A percentile compares a stretch with the other conserved stretches of the same genome.
Evolutionary conservation across 2,113 vertebrate species (phyloP).

Genomic region (Eclectus roratus): DNA sequence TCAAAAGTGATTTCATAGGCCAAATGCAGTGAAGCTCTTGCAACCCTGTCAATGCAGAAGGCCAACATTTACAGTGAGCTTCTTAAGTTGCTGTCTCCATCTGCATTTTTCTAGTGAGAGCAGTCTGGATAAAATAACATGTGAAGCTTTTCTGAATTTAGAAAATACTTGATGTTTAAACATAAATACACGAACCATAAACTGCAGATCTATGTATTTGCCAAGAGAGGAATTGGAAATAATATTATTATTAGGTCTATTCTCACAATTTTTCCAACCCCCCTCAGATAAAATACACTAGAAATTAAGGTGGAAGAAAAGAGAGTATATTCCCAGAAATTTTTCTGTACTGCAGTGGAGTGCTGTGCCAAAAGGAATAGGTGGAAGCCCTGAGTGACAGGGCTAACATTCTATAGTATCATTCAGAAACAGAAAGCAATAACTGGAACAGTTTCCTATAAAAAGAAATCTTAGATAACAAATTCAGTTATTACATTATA

Average conservation of each 20-base stretch:
- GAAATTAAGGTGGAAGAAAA: background rate
- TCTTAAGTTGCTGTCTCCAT: background rate
- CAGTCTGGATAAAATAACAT: background rate
- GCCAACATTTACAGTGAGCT: background rate
- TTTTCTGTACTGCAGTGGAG: background rate
- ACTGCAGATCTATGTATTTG: background rate
- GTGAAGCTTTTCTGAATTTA: background rate
- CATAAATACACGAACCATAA: background rate
- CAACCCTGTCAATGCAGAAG: background rate
- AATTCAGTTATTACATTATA: background rate
- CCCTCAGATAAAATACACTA: background rate
- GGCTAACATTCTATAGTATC: background rate
- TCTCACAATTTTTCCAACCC: background rate
- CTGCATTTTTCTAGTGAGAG: background rate
- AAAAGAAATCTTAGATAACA: background rate
- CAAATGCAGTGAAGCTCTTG: background rate
- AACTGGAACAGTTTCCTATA: background rate
- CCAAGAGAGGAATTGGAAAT: conserved; percentile 18
- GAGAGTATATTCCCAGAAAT: background rate
- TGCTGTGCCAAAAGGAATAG: background rate
- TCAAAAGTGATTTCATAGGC: background rate
- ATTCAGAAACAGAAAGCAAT: background rate
- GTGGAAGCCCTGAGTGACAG: background rate
- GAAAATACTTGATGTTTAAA: conserved; percentile 26
- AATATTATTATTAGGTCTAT: background rate